Evolutionary conservation across 2,113 vertebrate genomes (phyloP).

Genomic region (Phrynosoma blainvillii): DNA sequence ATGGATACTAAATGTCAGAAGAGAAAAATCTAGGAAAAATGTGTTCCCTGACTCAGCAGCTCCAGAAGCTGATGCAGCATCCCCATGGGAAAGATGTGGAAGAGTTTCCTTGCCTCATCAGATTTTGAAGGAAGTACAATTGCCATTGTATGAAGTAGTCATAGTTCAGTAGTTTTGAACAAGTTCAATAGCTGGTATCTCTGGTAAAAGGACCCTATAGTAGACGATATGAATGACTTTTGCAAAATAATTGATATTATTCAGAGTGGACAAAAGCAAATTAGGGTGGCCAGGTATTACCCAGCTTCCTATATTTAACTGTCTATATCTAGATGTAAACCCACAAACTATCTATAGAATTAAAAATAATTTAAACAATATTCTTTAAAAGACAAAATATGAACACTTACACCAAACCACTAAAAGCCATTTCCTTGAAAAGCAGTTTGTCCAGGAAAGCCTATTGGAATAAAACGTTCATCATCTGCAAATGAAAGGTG

Average conservation of each 20-base stretch:
- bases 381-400: too few relatives aligned
- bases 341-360: too few relatives aligned
- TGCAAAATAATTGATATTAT: neutral
- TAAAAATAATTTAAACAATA: too few relatives aligned
- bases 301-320: neutral
- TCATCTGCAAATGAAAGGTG: too few relatives aligned
- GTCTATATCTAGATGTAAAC: too few relatives aligned
- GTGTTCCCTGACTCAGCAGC: neutral
- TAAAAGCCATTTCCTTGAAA: too few relatives aligned
- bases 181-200: neutral
- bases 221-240: neutral
- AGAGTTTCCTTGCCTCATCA: neutral
- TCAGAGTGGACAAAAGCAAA: neutral
- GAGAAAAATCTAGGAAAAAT: neutral
- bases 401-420: too few relatives aligned
- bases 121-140: neutral
- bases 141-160: neutral
- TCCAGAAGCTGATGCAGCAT: neutral
- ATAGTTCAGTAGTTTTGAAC: neutral
- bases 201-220: neutral
- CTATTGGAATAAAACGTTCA: too few relatives aligned
- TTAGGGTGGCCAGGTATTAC: neutral
- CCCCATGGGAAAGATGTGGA: neutral
- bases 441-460: too few relatives aligned
- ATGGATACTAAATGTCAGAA: slow-evolving; percentile 1